phyloP scores from a whole-genome alignment of 1,140 invertebrate species.

The Alviniconcha marisindica region DNA sequence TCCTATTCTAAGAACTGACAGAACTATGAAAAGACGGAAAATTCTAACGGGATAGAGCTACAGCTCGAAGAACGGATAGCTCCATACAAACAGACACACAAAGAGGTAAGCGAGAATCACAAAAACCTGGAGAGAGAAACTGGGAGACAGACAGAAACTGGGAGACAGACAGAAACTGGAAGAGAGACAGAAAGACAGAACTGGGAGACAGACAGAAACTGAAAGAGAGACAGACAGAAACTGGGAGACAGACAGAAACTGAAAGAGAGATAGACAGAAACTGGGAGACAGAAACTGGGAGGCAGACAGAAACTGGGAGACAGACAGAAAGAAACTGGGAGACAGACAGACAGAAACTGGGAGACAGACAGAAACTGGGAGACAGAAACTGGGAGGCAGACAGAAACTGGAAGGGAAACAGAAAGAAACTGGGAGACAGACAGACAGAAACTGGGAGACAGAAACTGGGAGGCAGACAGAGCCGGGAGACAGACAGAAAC shows the following conservation, averaged over 20 bases:
- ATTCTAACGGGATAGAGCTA: not conserved
- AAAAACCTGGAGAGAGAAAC: not conserved
- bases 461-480: not conserved
- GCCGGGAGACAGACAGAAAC: not conserved
- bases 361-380: not conserved
- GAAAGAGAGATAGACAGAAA: constrained; percentile 20
- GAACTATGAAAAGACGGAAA: no score
- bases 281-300: not conserved
- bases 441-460: not conserved
- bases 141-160: constrained; percentile 25
- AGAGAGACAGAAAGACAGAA: constrained; percentile 5
- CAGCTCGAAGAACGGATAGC: not conserved
- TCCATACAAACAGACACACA: not conserved
- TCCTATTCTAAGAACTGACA: no score
- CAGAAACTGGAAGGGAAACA: not conserved
- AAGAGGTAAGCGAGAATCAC: not conserved
- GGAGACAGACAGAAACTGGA: not conserved
- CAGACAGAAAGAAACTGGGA: constrained; percentile 2
- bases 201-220: constrained; percentile 14
- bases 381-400: no score
- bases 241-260: constrained; percentile 4
- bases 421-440: not conserved
- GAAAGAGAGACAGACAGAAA: constrained; percentile 27
- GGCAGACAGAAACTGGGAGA: not conserved
- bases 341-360: not conserved